phyloP scores from a whole-genome alignment of 2,113 vertebrate genomes.

The Entosphenus tridentatus region DNA sequence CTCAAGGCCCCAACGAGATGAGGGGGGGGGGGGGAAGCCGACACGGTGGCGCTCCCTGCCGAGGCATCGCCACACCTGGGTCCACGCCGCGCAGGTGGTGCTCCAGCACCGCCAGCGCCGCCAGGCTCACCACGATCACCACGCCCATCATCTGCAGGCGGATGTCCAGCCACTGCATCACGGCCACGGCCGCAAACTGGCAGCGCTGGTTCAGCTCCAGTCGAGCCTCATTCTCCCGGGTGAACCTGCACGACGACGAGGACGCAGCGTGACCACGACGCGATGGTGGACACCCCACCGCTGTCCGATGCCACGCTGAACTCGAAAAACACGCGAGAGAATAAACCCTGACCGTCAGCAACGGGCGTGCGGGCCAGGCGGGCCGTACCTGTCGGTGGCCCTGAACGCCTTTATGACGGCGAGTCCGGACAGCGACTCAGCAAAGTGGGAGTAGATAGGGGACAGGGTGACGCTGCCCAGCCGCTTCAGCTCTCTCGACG shows the following conservation, averaged over 20 bases:
- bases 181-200: conserved; percentile 48
- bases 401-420: conserved; percentile 45
- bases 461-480: conserved; percentile 62
- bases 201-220: conserved; percentile 76
- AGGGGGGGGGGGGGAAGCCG: no score
- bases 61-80: conserved; percentile 31
- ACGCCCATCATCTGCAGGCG: conserved; percentile 84
- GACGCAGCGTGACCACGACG: no score
- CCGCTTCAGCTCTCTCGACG: conserved; percentile 66
- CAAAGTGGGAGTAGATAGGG: conserved; percentile 77
- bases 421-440: conserved; percentile 61
- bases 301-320: no score
- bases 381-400: conserved; percentile 34
- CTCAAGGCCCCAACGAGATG: no score
- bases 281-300: no score
- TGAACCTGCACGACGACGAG: conserved; percentile 32
- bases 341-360: no score
- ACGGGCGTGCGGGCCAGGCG: no score
- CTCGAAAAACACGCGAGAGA: no score
- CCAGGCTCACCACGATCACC: conserved; percentile 40
- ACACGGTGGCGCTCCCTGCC: no score
- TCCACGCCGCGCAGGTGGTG: conserved; percentile 39
- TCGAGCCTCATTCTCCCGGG: conserved; percentile 37
- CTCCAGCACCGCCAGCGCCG: conserved; percentile 48
- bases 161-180: conserved; percentile 70